phyloP scores from a whole-genome alignment of 2,797 vertebrate genomes.

The Chelonia mydas region DNA sequence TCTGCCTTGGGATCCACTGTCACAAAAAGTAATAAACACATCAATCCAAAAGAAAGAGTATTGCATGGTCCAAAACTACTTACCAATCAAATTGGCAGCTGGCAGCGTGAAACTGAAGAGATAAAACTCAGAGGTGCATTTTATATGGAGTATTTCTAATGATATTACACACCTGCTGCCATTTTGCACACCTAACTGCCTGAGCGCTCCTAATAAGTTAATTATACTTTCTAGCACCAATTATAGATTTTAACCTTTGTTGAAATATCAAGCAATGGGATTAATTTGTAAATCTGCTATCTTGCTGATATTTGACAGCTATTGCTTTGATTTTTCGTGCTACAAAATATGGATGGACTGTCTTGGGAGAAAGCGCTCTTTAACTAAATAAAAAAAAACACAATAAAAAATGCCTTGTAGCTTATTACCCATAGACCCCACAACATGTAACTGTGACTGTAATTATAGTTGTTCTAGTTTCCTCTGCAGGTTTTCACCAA shows the following conservation, averaged over 20 bases:
- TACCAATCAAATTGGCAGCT: constrained; percentile 81
- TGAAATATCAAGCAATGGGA: constrained; percentile 77
- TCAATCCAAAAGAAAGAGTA: constrained; percentile 84
- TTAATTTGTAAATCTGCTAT: constrained; percentile 82
- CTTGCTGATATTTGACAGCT: constrained; percentile 76
- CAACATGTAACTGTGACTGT: constrained; percentile 66
- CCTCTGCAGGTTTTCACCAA: constrained; percentile 73
- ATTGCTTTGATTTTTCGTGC: constrained; percentile 60
- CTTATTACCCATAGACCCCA: constrained; percentile 72
- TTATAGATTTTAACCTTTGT: constrained; percentile 75
- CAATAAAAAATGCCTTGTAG: constrained; percentile 70
- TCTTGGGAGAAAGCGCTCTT: constrained; percentile 70
- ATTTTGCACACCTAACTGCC: constrained; percentile 48
- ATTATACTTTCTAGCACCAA: constrained; percentile 79
- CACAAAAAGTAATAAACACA: constrained; percentile 90
- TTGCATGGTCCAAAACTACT: constrained; percentile 73
- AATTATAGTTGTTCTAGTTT: constrained; percentile 70
- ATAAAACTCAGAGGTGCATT: constrained; percentile 58
- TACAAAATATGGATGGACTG: constrained; percentile 69
- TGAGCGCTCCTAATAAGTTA: constrained; percentile 70
- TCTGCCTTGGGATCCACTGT: constrained; percentile 86
- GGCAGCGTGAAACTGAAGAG: constrained; percentile 47
- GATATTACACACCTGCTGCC: constrained; percentile 52
- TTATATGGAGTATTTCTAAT: constrained; percentile 53
- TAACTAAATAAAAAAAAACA: constrained; percentile 73